phyloP scores from a whole-genome alignment of 2,888 invertebrate species.

The Capitulum mitella region DNA sequence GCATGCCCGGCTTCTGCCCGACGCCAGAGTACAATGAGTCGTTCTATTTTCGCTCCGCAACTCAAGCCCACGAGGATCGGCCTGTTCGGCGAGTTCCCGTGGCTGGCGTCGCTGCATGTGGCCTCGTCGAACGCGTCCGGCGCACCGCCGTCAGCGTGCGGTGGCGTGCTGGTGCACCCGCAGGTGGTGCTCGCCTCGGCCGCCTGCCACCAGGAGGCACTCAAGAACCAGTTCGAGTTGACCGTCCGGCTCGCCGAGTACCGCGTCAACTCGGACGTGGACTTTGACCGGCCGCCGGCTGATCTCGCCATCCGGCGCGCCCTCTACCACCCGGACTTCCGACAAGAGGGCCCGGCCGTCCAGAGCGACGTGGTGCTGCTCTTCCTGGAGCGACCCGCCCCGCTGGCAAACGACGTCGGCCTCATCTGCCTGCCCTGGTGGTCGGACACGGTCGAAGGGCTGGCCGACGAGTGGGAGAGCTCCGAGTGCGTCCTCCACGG shows the following conservation, averaged over 20 bases:
- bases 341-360: background rate
- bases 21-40: too few species aligned
- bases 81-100: constrained; percentile 17
- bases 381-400: background rate
- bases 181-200: background rate
- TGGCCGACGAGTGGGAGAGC: background rate
- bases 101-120: background rate
- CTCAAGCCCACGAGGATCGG: too few species aligned
- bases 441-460: background rate
- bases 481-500: background rate
- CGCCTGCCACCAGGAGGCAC: background rate
- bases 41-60: too few species aligned
- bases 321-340: background rate
- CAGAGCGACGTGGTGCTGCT: background rate
- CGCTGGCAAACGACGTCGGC: background rate
- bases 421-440: background rate
- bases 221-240: background rate
- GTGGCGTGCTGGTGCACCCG: constrained; percentile 5
- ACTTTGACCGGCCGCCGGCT: background rate
- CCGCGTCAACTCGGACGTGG: background rate
- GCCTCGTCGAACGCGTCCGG: background rate
- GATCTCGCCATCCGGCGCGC: background rate
- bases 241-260: background rate
- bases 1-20: background rate
- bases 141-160: background rate